These are phyloP conservation scores for Fregetta grallaria DNA, from an alignment of 2,113 vertebrate species.

Conservation along the genomic window DNA sequence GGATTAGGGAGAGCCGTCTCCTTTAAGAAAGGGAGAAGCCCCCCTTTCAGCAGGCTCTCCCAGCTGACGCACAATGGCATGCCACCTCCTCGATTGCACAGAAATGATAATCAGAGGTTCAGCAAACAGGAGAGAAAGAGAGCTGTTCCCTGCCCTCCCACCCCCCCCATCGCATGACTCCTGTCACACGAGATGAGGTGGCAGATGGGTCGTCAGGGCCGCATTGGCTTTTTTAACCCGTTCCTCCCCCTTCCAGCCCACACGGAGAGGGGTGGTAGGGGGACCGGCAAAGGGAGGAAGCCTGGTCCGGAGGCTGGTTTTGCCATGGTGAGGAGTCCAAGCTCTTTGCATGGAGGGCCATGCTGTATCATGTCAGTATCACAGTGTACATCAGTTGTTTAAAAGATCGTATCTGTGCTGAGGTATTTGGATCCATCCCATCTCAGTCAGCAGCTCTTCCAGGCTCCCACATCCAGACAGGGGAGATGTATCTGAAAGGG, in stretches of 20 bases:
- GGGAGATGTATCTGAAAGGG: not conserved
- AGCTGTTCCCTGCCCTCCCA: constrained; percentile 32
- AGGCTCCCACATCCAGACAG: not conserved
- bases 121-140: constrained; percentile 39
- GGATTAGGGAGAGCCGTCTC: constrained; percentile 6
- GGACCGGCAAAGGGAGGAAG: not conserved
- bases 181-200: constrained; percentile 42
- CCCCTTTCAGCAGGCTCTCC: constrained; percentile 33
- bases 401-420: not conserved
- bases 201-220: constrained; percentile 38
- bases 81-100: constrained; percentile 41
- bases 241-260: not conserved
- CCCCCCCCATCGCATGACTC: not conserved
- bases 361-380: not conserved
- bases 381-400: not conserved
- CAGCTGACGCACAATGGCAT: constrained; percentile 42
- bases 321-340: not conserved
- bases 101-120: constrained; percentile 64
- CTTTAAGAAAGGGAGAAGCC: constrained; percentile 50
- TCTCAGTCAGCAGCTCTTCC: not conserved
- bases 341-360: not conserved
- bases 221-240: constrained; percentile 33
- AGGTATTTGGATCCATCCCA: not conserved
- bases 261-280: not conserved
- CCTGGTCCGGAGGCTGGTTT: not conserved